phyloP scores from a whole-genome alignment of 2,113 vertebrate species.

The Phylloscopus trochiloides region DNA sequence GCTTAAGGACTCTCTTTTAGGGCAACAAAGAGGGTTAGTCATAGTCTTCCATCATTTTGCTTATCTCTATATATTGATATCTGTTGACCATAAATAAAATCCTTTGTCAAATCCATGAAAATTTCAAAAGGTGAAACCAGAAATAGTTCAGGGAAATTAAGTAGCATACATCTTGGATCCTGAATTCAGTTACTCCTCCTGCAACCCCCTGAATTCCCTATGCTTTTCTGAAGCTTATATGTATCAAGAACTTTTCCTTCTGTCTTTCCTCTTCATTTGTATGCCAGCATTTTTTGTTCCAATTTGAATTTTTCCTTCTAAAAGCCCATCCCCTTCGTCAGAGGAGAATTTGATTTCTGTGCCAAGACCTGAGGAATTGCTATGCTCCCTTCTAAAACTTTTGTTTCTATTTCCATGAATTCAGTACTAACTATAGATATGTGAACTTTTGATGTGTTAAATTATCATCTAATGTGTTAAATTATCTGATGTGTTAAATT shows the following conservation, averaged over 20 bases:
- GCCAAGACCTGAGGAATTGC: not conserved
- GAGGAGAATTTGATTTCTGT: not conserved
- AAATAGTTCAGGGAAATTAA: not conserved
- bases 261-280: not conserved
- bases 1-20: not conserved
- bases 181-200: not conserved
- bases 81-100: slow-evolving; percentile 2
- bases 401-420: not conserved
- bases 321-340: not conserved
- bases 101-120: not conserved
- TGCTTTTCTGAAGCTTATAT: not conserved
- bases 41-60: not conserved
- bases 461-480: not conserved
- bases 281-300: not conserved
- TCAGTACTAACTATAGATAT: not conserved
- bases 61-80: not conserved
- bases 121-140: not conserved
- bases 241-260: not conserved
- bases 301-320: not conserved
- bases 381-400: not conserved
- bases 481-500: not conserved
- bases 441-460: not conserved
- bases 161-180: not conserved
- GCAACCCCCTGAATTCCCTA: not conserved
- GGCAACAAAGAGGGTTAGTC: not conserved